Conservation (phyloP, 1,140 invertebrate genomes). For the Hirudo medicinalis region DNA sequence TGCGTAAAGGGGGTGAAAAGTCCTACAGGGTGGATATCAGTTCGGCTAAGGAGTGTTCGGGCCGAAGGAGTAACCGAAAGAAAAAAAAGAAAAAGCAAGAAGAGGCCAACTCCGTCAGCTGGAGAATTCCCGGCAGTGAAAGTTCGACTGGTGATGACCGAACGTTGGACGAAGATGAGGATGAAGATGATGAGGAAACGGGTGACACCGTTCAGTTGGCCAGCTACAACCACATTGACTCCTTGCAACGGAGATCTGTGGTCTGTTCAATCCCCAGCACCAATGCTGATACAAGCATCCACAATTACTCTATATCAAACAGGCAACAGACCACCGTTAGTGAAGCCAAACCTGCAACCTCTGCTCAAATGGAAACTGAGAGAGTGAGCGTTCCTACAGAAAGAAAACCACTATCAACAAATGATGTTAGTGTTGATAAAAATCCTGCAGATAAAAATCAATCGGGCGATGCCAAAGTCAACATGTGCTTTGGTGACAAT, state of each 20-base stretch:
- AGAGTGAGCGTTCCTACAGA: not conserved
- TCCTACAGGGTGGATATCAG: not conserved
- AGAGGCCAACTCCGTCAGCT: slow-evolving; percentile 1
- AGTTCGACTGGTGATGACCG: slow-evolving; percentile 17
- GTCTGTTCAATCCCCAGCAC: too few relatives aligned
- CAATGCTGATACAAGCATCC: too few relatives aligned
- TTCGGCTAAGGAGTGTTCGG: not conserved
- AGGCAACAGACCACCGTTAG: not conserved
- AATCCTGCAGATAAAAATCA: too few relatives aligned
- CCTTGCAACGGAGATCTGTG: not conserved
- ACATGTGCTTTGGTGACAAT: too few relatives aligned
- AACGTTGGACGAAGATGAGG: slow-evolving; percentile 8
- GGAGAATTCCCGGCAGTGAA: slow-evolving; percentile 16
- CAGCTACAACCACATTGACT: slow-evolving; percentile 14
- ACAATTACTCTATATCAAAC: not conserved
- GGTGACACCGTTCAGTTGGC: slow-evolving; percentile 6
- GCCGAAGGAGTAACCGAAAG: not conserved
- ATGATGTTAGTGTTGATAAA: not conserved
- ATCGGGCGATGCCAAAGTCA: too few relatives aligned
- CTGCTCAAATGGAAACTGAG: not conserved
- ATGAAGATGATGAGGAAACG: not conserved
- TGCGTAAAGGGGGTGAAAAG: not conserved
- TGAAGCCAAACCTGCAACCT: not conserved
- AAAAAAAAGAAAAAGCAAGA: slow-evolving; percentile 5
- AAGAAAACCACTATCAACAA: not conserved